Evolutionary conservation across 2,888 invertebrate genomes (phyloP).

Genomic region (Calameuta filiformis): DNA sequence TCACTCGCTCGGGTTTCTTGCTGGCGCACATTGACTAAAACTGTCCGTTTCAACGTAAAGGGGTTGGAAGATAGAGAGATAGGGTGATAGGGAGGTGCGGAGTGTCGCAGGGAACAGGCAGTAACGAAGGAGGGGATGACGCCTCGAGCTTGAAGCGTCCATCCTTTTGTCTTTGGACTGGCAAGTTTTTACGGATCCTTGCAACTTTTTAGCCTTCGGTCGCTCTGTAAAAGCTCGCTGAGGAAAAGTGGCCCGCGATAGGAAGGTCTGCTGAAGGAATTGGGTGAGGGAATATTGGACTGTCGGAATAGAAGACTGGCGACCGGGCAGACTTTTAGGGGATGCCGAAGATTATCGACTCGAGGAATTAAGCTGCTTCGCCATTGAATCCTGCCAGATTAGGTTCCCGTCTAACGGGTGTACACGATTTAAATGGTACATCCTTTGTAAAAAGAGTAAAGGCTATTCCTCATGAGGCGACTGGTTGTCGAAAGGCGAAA

Average conservation of each 20-base stretch:
- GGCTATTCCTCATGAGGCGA: neutral
- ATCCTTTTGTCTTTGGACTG: neutral
- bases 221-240: neutral
- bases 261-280: neutral
- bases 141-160: neutral
- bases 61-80: neutral
- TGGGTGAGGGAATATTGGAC: neutral
- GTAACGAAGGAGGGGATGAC: neutral
- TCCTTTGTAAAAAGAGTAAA: neutral
- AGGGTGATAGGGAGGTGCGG: no score
- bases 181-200: neutral
- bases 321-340: neutral
- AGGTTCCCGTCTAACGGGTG: neutral
- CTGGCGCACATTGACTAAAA: conserved; percentile 33
- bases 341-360: neutral
- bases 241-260: neutral
- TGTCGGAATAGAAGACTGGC: neutral
- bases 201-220: neutral
- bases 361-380: neutral
- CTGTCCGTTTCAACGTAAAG: conserved; percentile 35
- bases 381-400: neutral
- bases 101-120: neutral
- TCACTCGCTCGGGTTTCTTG: conserved; percentile 55
- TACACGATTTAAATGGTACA: neutral
- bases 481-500: neutral